These are phyloP conservation scores for Sycobia sp. DNA, from an alignment of 1,140 invertebrate species.

Conservation along the genomic window DNA sequence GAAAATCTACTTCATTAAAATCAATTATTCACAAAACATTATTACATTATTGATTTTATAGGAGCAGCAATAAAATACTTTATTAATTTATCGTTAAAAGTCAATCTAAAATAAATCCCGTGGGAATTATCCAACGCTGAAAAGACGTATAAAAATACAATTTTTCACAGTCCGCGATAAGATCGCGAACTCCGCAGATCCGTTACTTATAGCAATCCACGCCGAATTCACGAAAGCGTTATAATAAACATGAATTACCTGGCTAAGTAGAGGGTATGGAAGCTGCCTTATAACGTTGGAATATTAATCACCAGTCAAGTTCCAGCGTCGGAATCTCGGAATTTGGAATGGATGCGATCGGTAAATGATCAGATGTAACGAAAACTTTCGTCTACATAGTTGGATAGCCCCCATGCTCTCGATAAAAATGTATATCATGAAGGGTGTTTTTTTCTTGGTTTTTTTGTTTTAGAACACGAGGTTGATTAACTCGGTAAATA, in stretches of 20 bases:
- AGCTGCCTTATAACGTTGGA: slow-evolving; percentile 35
- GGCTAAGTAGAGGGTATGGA: neutral
- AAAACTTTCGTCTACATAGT: slow-evolving; percentile 46
- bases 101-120: slow-evolving; percentile 8
- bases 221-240: slow-evolving; percentile 12
- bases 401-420: neutral
- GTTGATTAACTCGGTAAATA: slow-evolving; percentile 1
- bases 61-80: too few species aligned
- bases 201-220: slow-evolving; percentile 10
- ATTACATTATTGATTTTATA: too few species aligned
- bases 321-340: neutral
- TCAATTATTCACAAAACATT: too few species aligned
- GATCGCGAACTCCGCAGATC: slow-evolving; percentile 23
- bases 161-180: slow-evolving; percentile 23
- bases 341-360: slow-evolving; percentile 49
- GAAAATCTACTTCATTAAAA: too few species aligned
- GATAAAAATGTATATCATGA: slow-evolving; percentile 18
- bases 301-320: slow-evolving; percentile 44
- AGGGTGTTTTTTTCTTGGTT: neutral
- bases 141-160: slow-evolving; percentile 18
- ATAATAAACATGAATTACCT: slow-evolving; percentile 19
- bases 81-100: too few species aligned
- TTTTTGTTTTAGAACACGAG: neutral
- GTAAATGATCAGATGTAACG: slow-evolving; percentile 53
- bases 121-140: slow-evolving; percentile 27